These are phyloP conservation scores for Eristalis pertinax DNA, from an alignment of 2,888 invertebrate species.

Conservation along the genomic window DNA sequence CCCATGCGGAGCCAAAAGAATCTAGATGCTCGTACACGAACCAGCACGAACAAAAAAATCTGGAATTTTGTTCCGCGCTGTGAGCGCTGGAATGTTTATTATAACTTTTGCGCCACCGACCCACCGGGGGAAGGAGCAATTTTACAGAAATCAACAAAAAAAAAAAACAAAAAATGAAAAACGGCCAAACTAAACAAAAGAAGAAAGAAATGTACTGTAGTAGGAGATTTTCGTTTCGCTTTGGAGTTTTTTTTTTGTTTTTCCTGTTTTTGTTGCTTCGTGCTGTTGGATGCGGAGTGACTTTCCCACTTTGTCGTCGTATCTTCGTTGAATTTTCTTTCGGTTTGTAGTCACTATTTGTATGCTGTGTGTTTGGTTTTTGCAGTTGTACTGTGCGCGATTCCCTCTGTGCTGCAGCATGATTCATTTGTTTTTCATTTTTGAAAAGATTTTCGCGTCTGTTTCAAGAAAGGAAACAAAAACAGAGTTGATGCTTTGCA, in stretches of 20 bases:
- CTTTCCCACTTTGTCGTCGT: conserved; percentile 1
- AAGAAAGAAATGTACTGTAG: background rate
- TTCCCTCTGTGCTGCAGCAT: background rate
- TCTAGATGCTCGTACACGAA: background rate
- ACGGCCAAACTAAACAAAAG: background rate
- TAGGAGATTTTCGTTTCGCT: conserved; percentile 1
- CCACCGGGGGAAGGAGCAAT: background rate
- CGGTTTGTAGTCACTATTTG: background rate
- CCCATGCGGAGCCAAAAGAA: background rate
- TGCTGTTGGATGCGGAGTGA: conserved; percentile 10
- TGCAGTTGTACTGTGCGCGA: background rate
- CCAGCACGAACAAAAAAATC: background rate
- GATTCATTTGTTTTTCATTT: conserved; percentile 1
- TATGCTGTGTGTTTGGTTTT: background rate
- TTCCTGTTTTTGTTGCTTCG: conserved; percentile 20
- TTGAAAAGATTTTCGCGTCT: conserved; percentile 1
- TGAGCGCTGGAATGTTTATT: background rate
- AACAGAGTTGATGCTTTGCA: background rate
- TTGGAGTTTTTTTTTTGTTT: conserved; percentile 14
- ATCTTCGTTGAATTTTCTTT: background rate
- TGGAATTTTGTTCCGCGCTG: background rate
- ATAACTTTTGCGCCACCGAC: background rate
- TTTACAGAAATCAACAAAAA: conserved; percentile 38
- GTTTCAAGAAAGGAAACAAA: background rate
- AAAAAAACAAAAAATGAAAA: conserved; percentile 11